These are phyloP conservation scores for Alviniconcha strummeri DNA, from an alignment of 2,888 invertebrate genomes.

Conservation along the genomic window DNA sequence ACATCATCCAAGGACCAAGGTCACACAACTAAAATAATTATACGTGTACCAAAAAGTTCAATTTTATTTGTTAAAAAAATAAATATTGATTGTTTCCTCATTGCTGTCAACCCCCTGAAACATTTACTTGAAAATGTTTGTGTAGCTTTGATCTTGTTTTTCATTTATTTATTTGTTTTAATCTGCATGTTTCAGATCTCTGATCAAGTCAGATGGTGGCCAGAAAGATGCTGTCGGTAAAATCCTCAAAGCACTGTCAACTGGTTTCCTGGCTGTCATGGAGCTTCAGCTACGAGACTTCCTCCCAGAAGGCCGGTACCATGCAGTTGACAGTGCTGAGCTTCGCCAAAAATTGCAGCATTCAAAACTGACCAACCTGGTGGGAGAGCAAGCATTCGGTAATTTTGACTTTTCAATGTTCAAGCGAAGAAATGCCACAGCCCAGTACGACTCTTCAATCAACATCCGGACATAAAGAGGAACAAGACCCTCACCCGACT, in stretches of 20 bases:
- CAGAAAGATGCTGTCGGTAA: background rate
- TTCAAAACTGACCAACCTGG: slow-evolving; percentile 1
- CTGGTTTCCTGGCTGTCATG: background rate
- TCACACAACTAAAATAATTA: no score
- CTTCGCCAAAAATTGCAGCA: background rate
- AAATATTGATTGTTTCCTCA: no score
- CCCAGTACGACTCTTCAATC: background rate
- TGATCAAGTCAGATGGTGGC: background rate
- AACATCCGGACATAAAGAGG: background rate
- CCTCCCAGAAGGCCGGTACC: background rate
- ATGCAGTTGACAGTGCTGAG: background rate
- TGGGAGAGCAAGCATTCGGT: background rate
- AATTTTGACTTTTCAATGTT: background rate
- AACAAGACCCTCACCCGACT: no score
- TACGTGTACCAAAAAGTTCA: no score
- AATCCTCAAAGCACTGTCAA: background rate
- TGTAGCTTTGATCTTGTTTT: no score
- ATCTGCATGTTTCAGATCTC: slow-evolving; percentile 6
- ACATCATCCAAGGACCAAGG: no score
- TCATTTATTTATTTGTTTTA: no score
- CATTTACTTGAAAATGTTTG: no score
- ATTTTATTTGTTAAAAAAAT: no score
- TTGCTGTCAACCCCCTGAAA: no score
- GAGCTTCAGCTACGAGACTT: background rate
- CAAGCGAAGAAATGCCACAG: slow-evolving; percentile 13